These are phyloP conservation scores for Carcina quercana DNA, from an alignment of 2,888 invertebrate genomes.

Conservation along the genomic window DNA sequence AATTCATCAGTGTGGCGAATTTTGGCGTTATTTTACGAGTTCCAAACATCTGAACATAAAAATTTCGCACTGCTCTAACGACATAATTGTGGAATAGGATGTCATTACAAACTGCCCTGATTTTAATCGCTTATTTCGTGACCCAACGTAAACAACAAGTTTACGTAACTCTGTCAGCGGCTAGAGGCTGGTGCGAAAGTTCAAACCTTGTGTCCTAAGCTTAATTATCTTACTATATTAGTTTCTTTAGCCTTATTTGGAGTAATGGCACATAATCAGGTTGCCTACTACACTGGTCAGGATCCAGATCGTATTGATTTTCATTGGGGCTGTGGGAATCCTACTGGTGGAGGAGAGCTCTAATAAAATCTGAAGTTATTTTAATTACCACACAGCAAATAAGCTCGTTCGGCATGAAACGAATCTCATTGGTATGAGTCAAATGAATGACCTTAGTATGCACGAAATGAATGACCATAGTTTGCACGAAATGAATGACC, in stretches of 20 bases:
- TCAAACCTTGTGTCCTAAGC: conserved; percentile 27
- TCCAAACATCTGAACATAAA: not conserved
- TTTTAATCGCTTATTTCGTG: conserved; percentile 5
- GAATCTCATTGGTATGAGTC: too few relatives aligned
- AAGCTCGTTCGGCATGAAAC: too few relatives aligned
- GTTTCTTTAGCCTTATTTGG: conserved; percentile 12
- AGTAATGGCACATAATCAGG: conserved; percentile 4
- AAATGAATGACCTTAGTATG: too few relatives aligned
- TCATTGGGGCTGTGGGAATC: too few relatives aligned
- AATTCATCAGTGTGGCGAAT: not conserved
- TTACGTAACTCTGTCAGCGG: conserved; percentile 19
- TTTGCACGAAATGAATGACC: too few relatives aligned
- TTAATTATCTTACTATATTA: conserved; percentile 34
- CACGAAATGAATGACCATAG: too few relatives aligned
- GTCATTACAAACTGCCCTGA: not conserved
- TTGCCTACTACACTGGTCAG: too few relatives aligned
- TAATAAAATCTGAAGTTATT: too few relatives aligned
- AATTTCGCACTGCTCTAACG: not conserved
- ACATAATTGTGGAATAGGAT: not conserved
- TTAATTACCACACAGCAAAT: too few relatives aligned
- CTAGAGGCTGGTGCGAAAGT: conserved; percentile 29
- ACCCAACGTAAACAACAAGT: conserved; percentile 22
- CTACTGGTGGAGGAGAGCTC: too few relatives aligned
- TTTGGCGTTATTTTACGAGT: not conserved
- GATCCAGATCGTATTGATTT: too few relatives aligned